A percentile compares a stretch with the other conserved stretches of the same genome.
Conservation (phyloP, 1,140 invertebrate genomes). For the Drosophila insularis region DNA sequence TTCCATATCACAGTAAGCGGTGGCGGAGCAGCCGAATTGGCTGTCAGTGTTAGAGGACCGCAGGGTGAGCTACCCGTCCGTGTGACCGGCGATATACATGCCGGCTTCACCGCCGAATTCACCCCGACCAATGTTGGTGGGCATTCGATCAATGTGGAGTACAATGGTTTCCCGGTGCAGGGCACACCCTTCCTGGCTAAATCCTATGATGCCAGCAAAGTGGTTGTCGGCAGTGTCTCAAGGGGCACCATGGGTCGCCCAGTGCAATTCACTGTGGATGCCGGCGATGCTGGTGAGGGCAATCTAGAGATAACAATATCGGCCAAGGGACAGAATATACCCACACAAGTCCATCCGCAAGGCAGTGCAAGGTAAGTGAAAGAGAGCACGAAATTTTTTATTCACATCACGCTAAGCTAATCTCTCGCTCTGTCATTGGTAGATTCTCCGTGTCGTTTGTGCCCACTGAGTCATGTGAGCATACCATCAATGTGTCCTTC, state of each 20-base stretch:
- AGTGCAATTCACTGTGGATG: constrained; percentile 97
- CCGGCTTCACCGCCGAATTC: constrained; percentile 95
- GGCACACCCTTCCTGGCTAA: constrained; percentile 96
- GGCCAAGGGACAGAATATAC: constrained; percentile 95
- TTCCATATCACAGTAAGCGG: constrained; percentile 95
- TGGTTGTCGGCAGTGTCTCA: constrained; percentile 91
- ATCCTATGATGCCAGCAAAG: constrained; percentile 95
- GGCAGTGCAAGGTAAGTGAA: constrained; percentile 84
- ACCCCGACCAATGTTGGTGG: constrained; percentile 94
- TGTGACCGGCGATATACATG: constrained; percentile 93
- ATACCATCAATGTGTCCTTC: constrained; percentile 97
- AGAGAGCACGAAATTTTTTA: not conserved
- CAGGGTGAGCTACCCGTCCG: constrained; percentile 92
- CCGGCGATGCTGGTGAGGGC: constrained; percentile 97
- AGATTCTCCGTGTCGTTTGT: constrained; percentile 98
- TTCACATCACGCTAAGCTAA: not conserved
- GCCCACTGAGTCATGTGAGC: constrained; percentile 95
- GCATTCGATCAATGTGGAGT: constrained; percentile 94
- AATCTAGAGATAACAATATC: constrained; percentile 98
- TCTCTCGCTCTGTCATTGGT: not conserved
- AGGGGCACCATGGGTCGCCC: constrained; percentile 92
- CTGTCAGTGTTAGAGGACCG: constrained; percentile 92
- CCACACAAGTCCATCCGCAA: constrained; percentile 98
- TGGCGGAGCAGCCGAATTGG: constrained; percentile 92
- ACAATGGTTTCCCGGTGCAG: constrained; percentile 94